phyloP scores from a whole-genome alignment of 2,797 vertebrate genomes.

The Neosilurus mollespiculum region DNA sequence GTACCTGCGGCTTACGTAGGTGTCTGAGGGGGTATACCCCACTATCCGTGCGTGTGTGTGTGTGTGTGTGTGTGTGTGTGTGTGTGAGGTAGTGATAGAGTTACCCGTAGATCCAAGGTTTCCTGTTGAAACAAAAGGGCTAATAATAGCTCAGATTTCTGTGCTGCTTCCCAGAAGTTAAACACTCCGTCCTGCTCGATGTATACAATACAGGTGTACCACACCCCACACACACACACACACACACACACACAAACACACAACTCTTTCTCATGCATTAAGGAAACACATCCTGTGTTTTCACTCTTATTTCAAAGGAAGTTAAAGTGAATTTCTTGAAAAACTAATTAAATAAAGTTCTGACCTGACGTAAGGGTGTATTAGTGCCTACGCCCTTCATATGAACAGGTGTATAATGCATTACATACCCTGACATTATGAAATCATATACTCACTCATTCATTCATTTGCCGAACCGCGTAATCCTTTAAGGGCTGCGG shows the following conservation, averaged over 20 bases:
- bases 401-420: background rate
- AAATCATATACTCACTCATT: background rate
- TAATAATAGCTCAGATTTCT: slow-evolving; percentile 45
- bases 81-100: slow-evolving; percentile 45
- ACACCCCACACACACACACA: slow-evolving; percentile 43
- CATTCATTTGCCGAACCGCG: too few relatives aligned
- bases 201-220: slow-evolving; percentile 53
- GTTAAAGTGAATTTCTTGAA: too few relatives aligned
- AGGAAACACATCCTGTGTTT: background rate
- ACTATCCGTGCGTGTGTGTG: slow-evolving; percentile 16
- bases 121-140: slow-evolving; percentile 54
- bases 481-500: too few relatives aligned
- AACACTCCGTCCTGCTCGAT: slow-evolving; percentile 32
- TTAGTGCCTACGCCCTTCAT: background rate
- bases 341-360: background rate
- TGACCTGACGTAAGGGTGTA: background rate
- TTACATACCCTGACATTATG: background rate
- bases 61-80: slow-evolving; percentile 10
- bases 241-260: slow-evolving; percentile 29
- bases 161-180: slow-evolving; percentile 51
- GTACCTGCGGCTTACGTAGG: slow-evolving; percentile 49
- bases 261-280: background rate
- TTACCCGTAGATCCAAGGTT: slow-evolving; percentile 43
- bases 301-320: background rate
- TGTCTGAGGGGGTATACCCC: slow-evolving; percentile 30